Evolutionary conservation across 92 coral and sea anemone species (phyloP).

Genomic region (Heliopora coerulea): DNA sequence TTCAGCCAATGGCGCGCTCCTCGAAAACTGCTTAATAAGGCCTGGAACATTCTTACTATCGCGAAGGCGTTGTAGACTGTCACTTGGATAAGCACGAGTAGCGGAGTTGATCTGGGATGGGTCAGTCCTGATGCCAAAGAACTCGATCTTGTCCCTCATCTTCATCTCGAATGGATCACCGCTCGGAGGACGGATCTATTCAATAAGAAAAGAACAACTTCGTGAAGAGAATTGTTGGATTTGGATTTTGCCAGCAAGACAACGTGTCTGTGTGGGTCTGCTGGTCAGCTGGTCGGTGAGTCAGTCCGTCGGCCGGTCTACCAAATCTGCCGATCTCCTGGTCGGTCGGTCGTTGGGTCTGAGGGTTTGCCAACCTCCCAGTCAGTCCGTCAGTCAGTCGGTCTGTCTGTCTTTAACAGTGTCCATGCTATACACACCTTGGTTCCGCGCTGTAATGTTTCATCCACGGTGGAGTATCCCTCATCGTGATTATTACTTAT

Average conservation of each 20-base stretch:
- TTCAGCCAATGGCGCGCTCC: slow-evolving; percentile 75
- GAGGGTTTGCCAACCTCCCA: no score
- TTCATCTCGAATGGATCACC: slow-evolving; percentile 72
- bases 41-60: slow-evolving; percentile 65
- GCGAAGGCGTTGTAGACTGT: slow-evolving; percentile 60
- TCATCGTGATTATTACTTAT: slow-evolving; percentile 69
- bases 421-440: no score
- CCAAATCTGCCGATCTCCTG: no score
- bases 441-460: slow-evolving; percentile 13
- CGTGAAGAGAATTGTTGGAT: no score
- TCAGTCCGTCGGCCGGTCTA: no score
- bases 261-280: no score
- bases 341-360: no score
- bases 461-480: slow-evolving; percentile 70
- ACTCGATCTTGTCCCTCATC: slow-evolving; percentile 69
- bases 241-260: no score
- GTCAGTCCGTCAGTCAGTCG: no score
- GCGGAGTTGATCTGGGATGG: slow-evolving; percentile 31
- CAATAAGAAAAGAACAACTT: no score
- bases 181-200: background rate
- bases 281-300: no score
- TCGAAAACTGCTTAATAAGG: slow-evolving; percentile 56
- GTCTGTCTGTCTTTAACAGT: no score
- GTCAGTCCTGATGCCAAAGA: slow-evolving; percentile 54
- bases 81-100: slow-evolving; percentile 13